A percentile compares a stretch with the other conserved stretches of the same genome.
Evolutionary conservation across 1,140 invertebrate genomes (phyloP).

Genomic region (Scaptomyza montana): DNA sequence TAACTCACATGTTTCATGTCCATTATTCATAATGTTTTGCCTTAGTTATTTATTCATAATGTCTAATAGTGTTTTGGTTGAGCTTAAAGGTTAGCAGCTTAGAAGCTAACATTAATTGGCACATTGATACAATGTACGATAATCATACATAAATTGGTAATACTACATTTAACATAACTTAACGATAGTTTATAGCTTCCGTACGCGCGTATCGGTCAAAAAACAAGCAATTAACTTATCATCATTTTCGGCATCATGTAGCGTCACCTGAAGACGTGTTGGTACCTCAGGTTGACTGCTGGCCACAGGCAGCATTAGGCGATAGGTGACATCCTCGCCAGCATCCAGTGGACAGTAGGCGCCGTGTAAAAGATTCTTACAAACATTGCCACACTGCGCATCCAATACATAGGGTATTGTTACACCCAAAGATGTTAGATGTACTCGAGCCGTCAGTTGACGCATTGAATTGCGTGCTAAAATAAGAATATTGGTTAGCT

Average conservation of each 20-base stretch:
- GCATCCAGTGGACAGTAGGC: slow-evolving; percentile 74
- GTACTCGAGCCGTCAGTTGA: slow-evolving; percentile 52
- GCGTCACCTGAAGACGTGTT: slow-evolving; percentile 58
- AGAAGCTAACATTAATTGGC: slow-evolving; percentile 55
- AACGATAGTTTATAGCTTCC: slow-evolving; percentile 31
- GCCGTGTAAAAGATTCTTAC: slow-evolving; percentile 64
- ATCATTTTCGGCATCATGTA: slow-evolving; percentile 42
- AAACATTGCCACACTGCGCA: slow-evolving; percentile 54
- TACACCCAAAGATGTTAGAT: slow-evolving; percentile 65
- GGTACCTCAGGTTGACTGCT: slow-evolving; percentile 65
- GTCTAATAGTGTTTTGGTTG: slow-evolving; percentile 68
- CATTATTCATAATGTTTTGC: slow-evolving; percentile 71
- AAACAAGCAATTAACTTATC: slow-evolving; percentile 63
- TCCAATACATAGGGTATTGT: slow-evolving; percentile 66
- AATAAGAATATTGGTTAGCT: not conserved
- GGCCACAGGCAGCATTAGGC: slow-evolving; percentile 52
- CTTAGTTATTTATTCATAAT: slow-evolving; percentile 78
- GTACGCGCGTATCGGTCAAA: slow-evolving; percentile 63
- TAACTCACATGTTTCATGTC: slow-evolving; percentile 59
- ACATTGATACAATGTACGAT: slow-evolving; percentile 76
- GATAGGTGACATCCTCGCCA: slow-evolving; percentile 76
- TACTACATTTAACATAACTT: not conserved
- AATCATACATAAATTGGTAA: not conserved
- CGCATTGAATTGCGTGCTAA: slow-evolving; percentile 58
- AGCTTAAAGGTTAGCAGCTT: slow-evolving; percentile 38